Evolutionary conservation across 2,113 vertebrate genomes (phyloP), one percentile per base, ranked within the genome.

Genomic region (Phaetusa simplex): DNA sequence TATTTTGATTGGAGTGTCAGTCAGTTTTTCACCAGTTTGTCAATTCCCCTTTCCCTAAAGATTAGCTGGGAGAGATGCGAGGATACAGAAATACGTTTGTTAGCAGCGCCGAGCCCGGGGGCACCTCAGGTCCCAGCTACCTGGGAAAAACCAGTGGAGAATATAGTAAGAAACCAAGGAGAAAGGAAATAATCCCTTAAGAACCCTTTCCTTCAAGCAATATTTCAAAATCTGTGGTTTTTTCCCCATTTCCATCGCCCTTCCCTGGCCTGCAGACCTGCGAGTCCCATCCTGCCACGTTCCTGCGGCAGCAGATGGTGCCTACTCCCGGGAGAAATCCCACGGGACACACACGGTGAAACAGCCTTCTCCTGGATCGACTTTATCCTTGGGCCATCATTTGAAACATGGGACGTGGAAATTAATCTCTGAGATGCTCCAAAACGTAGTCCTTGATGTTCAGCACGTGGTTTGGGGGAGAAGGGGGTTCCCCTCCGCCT

Each of bases 1-100:
- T 77, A 53, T 69, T 95, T 58, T 90, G 93, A 92, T 83, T 52
- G 92, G 86, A 87, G 88, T 36, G 85, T 86, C 82, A 96, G 82
- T 86, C 67, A 61, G 67, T 64, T 74, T 61, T 85, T 61, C 80
- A 74, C 72, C 70, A 50, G 70, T 88, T 93, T 95, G 59, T 87
- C 82, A 86, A 86, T 80, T 67, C 86, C 56, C 42, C 66, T 88
- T 45, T 92, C 94, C 86, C 72, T 14, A 32, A 95, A 96, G 92
- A 91, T 69, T 17, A 26, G 30, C 69, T 49, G 9, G 72, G 87
- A 70, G 88, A 81, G 88, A 88, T 40, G 84, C 38, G 91, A 72
- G 81, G 55, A 86, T 62, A 66, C 53, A 45, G 24, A 82, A 80
- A 78, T 11, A 32, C 0, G 2, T 43, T 42, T 42, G n/a, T 43